Evolutionary conservation across 2,797 vertebrate genomes (phyloP), one percentile per base, ranked within the genome.

Genomic region (Darevskia nairensis): DNA sequence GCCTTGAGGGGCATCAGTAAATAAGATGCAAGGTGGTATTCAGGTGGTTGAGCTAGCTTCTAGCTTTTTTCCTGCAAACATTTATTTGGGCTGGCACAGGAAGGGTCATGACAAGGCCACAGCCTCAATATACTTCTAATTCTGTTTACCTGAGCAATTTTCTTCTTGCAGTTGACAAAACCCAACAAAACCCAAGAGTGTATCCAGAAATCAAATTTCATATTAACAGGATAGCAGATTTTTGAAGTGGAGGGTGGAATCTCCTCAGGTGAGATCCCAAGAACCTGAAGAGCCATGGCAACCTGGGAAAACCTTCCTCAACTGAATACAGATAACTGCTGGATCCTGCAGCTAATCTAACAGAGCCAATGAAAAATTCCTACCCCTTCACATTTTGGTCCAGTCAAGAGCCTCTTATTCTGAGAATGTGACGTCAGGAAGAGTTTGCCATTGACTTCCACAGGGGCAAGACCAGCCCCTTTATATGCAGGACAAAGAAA

Each of bases 401-500:
- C 71, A n/a, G 66, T 10, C 81, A 27, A n/a, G 23, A 83, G 27
- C 29, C 27, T 69, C 46, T 66, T 46, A 79, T 35, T 66, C 77
- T n/a, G 15, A 66, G 32, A 55, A 39, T 55, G n/a, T 85, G 32
- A 66, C 15, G 32, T 80, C 39, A 85, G 27, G 32, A 71, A 68
- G 29, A 46, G n/a, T 66, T 85, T 74, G 25, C 9, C 25, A 80
- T 21, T 81, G 71, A 39, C 17, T 66, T 66, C 41, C 61, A 81
- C 50, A 69, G 9, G 17, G 59, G 50, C 29, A 81, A 55, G 41
- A 8, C 6, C 41, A 46, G 17, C n/a, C 83, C 50, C 39, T 81
- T 89, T 80, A 85, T 66, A 55, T 75, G 23, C 50, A 74, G 41
- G 68, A 41, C 80, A 83, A 83, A 69, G 15, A 46, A 80, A 84